These are phyloP conservation scores for Acanthurus leucopareius DNA, from an alignment of 2,797 vertebrate genomes.

Conservation along the genomic window DNA sequence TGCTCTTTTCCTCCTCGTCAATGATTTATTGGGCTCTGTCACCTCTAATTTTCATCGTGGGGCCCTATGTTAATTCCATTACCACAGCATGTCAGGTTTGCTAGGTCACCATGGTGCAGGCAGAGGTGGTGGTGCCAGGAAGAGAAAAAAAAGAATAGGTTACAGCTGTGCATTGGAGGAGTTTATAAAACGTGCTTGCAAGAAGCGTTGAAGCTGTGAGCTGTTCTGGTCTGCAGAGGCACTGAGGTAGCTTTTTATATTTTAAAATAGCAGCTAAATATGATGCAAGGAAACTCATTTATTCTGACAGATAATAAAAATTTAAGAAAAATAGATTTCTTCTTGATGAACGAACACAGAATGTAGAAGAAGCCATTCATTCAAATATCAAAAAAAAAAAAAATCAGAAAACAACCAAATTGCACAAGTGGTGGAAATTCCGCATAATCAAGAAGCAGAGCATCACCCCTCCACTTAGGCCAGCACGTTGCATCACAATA, in stretches of 20 bases:
- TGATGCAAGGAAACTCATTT: not conserved
- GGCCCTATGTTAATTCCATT: constrained; percentile 53
- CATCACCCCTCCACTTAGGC: constrained; percentile 6
- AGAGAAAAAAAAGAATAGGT: not conserved
- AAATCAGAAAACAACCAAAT: constrained; percentile 5
- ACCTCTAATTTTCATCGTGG: constrained; percentile 45
- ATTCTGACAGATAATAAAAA: not conserved
- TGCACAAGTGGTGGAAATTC: not conserved
- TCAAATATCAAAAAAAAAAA: not conserved
- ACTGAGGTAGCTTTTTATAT: constrained; percentile 1
- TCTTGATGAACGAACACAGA: constrained; percentile 3
- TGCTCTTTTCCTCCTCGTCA: constrained; percentile 47
- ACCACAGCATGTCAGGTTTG: constrained; percentile 46
- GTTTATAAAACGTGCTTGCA: constrained; percentile 21
- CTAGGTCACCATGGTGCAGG: constrained; percentile 42
- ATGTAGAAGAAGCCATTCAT: constrained; percentile 7
- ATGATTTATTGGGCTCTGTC: constrained; percentile 68
- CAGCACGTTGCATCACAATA: constrained; percentile 47
- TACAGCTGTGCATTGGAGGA: constrained; percentile 34
- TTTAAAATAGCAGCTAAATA: constrained; percentile 22
- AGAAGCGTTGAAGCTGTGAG: constrained; percentile 30
- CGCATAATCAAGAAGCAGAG: constrained; percentile 16
- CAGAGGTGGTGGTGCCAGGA: constrained; percentile 28
- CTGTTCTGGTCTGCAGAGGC: not conserved
- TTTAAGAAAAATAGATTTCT: not conserved